phyloP scores from a whole-genome alignment of 2,797 vertebrate species.

The Lacerta agilis region DNA sequence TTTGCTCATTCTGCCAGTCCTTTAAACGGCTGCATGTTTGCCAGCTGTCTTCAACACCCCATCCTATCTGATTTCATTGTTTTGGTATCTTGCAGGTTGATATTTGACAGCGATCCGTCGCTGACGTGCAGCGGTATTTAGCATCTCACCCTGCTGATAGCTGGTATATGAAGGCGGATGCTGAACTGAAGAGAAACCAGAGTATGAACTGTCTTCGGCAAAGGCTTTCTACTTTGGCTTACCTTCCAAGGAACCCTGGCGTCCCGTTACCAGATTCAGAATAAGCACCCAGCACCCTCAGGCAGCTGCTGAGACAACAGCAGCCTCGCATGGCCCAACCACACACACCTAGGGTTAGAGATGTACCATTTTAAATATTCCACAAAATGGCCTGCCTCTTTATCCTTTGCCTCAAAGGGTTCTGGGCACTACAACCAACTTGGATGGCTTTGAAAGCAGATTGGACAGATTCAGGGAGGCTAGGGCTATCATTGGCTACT shows the following conservation, averaged over 20 bases:
- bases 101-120: neutral
- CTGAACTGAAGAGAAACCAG: too few relatives aligned
- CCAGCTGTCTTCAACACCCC: neutral
- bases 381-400: neutral
- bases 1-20: neutral
- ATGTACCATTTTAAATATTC: too few relatives aligned
- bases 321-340: too few relatives aligned
- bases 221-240: neutral
- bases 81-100: neutral
- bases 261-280: neutral
- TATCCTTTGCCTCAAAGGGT: neutral
- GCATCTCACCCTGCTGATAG: neutral
- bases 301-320: too few relatives aligned
- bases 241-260: neutral
- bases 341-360: too few relatives aligned
- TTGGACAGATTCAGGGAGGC: too few relatives aligned
- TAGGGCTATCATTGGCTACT: too few relatives aligned
- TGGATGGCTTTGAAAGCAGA: too few relatives aligned
- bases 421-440: too few relatives aligned
- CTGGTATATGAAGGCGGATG: neutral
- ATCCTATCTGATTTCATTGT: neutral
- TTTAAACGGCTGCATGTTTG: neutral
- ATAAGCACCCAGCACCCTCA: neutral
- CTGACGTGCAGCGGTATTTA: neutral
- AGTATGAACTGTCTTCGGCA: neutral